Base-by-base conservation (phyloP, 2,888 invertebrate species). In the Tetragonula carbonaria region DNA sequence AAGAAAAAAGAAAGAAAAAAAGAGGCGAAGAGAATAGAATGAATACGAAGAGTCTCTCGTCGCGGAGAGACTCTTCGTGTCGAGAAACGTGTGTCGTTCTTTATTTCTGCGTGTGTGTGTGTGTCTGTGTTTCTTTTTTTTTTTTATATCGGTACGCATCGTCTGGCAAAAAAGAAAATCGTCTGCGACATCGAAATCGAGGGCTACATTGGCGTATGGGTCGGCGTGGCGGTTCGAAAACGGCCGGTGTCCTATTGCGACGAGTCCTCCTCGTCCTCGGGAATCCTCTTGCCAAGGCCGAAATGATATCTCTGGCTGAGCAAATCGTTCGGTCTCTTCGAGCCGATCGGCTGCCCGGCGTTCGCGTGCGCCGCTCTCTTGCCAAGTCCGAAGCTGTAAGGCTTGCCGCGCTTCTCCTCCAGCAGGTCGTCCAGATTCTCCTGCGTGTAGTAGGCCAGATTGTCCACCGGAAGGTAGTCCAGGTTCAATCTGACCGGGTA, bases 371-470 rank as follows among this genome's bases (percentile, higher is more conserved):
- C 84, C 14, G 88, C 95, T 72, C 96, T 93, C 88, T 96, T 96
- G 8, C 96, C 96, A 0, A 96, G 94, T 14, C 96, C 96, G 87
- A 96, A 96, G 78, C 95, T 95, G 93, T 96, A 96, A 59, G 95
- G 95, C 93, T 33, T 96, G 96, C 91, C 96, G 95, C 93, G 96
- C 95, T 94, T 96, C 95, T 89, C 92, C 90, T 91, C 95, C 94
- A 94, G 94, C 94, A 87, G 78, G 14, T 90, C 86, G 28, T 72
- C 95, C 92, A 92, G 95, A 95, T 89, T 95, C 95, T 67, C 95
- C 93, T 11, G 91, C 95, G 95, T 59, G 95, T 68, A 78, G 38
- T 84, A 87, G 0, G 57, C 2, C 94, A 94, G 70, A 95, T 95
- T 87, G 95, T 95, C 92, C 0, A 82, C 89, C 90, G 94, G 72